Evolutionary conservation across 1,140 invertebrate genomes (phyloP).

Genomic region (Armadillidium nasatum): DNA sequence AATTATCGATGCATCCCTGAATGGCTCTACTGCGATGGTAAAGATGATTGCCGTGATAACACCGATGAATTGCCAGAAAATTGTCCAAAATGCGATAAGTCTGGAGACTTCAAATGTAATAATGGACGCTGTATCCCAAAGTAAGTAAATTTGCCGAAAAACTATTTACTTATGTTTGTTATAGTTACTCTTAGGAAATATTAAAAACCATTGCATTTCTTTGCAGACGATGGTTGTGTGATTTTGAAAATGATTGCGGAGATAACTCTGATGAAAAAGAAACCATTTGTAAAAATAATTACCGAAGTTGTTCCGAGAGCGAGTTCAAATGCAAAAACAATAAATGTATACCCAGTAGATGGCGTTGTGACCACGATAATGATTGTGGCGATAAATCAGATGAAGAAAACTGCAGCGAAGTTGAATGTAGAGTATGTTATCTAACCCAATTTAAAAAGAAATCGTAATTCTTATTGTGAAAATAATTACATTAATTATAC

Average conservation of each 20-base stretch:
- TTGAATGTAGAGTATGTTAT: slow-evolving; percentile 50
- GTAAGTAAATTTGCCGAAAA: slow-evolving; percentile 46
- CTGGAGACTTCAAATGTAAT: slow-evolving; percentile 85
- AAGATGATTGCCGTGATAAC: slow-evolving; percentile 78
- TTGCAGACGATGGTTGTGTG: slow-evolving; percentile 78
- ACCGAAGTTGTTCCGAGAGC: slow-evolving; percentile 87
- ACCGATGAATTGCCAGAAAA: slow-evolving; percentile 83
- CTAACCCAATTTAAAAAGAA: slow-evolving; percentile 47
- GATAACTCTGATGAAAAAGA: slow-evolving; percentile 86
- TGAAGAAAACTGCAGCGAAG: slow-evolving; percentile 50
- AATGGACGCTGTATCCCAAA: slow-evolving; percentile 90
- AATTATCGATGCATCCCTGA: slow-evolving; percentile 91
- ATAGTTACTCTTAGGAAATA: background rate
- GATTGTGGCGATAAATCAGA: slow-evolving; percentile 58
- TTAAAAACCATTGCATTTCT: slow-evolving; percentile 16
- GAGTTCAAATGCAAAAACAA: slow-evolving; percentile 89
- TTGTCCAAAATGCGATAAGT: slow-evolving; percentile 79
- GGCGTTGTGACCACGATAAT: slow-evolving; percentile 58
- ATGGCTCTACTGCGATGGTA: slow-evolving; percentile 92
- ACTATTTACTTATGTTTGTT: background rate
- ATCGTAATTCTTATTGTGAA: background rate
- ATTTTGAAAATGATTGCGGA: slow-evolving; percentile 92
- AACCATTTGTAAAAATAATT: slow-evolving; percentile 70
- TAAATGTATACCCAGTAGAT: slow-evolving; percentile 78
- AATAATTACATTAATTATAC: too few species aligned